Evolutionary conservation across 2,797 vertebrate species (phyloP), one percentile per base, ranked within the genome.

Genomic region (Apodemus agrarius): DNA sequence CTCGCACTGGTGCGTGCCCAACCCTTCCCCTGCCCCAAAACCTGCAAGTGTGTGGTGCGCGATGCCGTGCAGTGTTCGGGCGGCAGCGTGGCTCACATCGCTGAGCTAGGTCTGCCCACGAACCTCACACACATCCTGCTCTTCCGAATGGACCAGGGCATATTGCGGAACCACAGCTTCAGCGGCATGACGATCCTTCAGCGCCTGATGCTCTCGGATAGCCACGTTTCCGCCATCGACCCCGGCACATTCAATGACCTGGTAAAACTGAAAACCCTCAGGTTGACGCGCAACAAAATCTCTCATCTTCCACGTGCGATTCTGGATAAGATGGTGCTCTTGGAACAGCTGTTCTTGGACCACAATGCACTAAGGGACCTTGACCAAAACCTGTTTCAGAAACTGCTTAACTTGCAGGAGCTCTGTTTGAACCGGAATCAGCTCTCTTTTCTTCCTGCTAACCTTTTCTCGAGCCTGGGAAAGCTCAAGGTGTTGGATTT

Each of bases 361-460:
- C 95, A 52, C 6, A 99, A 99, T 96, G 96, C 96, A 31, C 85
- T 99, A 82, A 97, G 97, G 67, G 94, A 40, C n/a, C 31, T 99
- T 0, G 19, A 97, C 86, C 97, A 97, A 3, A 98, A 98, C 81
- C 96, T 98, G 87, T 99, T 99, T 90, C 94, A 98, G 63, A 98
- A 97, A 54, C 98, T 99, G 46, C 72, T 24, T 0, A 61, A 72
- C 67, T 97, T 99, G 94, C 37, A 37, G 40, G 79, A 98, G 6
- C 98, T 99, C 85, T 98, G 98, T 95, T 82, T 99, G 96, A 99
- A 98, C 94, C 91, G 92, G 46, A 99, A 99, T 97, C 98, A 97
- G 6, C 98, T 99, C 61, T 81, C 75, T 8, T 89, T 91, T 88
- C 98, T 99, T 90, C 88, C 98, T 59, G 69, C 97, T 11, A 96